phyloP scores from a whole-genome alignment of 1,140 invertebrate genomes.

The Mya arenaria region DNA sequence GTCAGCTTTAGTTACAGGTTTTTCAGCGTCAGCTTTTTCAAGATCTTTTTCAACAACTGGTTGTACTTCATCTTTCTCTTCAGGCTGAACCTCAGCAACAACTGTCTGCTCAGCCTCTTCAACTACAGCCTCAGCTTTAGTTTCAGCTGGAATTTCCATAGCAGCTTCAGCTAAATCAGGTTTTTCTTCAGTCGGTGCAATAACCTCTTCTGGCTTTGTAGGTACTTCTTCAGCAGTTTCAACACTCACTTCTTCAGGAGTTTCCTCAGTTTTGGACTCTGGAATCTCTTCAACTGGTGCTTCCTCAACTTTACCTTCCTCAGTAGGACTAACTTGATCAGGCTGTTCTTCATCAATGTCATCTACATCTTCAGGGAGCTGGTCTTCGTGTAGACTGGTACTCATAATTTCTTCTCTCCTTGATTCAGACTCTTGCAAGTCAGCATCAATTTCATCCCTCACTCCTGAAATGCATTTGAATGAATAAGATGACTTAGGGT shows the following conservation, averaged over 20 bases:
- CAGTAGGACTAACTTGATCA: slow-evolving; percentile 13
- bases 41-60: slow-evolving; percentile 27
- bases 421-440: slow-evolving; percentile 28
- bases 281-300: slow-evolving; percentile 24
- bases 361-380: slow-evolving; percentile 13
- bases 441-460: slow-evolving; percentile 33
- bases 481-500: no score
- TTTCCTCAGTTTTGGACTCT: slow-evolving; percentile 47
- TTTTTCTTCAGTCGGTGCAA: no score
- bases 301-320: slow-evolving; percentile 25
- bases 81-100: slow-evolving; percentile 42
- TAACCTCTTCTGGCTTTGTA: no score
- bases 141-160: slow-evolving; percentile 31
- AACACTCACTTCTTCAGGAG: slow-evolving; percentile 32
- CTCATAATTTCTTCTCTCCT: slow-evolving; percentile 48
- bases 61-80: slow-evolving; percentile 3
- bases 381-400: slow-evolving; percentile 38
- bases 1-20: slow-evolving; percentile 55
- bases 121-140: slow-evolving; percentile 41
- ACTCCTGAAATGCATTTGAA: slow-evolving; percentile 21
- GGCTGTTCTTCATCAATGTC: slow-evolving; percentile 25
- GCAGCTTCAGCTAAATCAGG: slow-evolving; percentile 14
- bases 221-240: no score
- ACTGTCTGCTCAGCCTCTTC: slow-evolving; percentile 33
- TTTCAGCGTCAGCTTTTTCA: slow-evolving; percentile 29